These are phyloP conservation scores for Leuciscus idus DNA, from an alignment of 2,113 vertebrate species.

Conservation along the genomic window DNA sequence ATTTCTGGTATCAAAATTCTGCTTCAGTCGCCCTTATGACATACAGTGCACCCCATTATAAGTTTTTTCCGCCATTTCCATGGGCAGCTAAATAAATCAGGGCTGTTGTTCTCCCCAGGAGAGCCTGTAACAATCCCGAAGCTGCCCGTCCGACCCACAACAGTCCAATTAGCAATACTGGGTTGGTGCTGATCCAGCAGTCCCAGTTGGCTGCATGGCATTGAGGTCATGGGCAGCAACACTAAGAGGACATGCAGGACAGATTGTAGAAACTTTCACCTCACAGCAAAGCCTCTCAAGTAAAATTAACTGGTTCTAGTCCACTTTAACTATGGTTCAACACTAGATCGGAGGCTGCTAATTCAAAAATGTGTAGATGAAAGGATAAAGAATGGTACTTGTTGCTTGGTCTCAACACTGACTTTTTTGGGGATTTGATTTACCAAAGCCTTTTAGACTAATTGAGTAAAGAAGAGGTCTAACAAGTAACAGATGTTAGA, in stretches of 20 bases:
- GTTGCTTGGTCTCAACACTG: not conserved
- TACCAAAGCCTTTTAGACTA: not conserved
- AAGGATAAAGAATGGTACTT: not conserved
- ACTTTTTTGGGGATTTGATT: not conserved
- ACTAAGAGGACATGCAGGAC: constrained; percentile 1
- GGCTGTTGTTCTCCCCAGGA: constrained; percentile 42
- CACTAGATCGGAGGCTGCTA: not conserved
- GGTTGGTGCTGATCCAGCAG: constrained; percentile 33
- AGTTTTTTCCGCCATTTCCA: constrained; percentile 21
- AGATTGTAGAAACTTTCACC: constrained; percentile 21
- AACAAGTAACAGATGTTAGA: not conserved
- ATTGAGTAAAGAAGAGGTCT: not conserved
- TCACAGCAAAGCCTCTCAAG: not conserved
- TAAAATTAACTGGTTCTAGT: not conserved
- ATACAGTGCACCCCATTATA: constrained; percentile 22
- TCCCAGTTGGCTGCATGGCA: constrained; percentile 16
- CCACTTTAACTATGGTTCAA: not conserved
- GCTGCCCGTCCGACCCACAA: constrained; percentile 13
- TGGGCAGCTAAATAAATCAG: constrained; percentile 52
- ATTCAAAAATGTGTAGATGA: not conserved
- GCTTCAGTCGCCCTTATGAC: not conserved
- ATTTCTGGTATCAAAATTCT: not conserved
- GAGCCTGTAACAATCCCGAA: constrained; percentile 23
- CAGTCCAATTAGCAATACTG: constrained; percentile 40
- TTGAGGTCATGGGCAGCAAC: constrained; percentile 17